Conservation (phyloP, 1,140 invertebrate genomes). For the Drosophila pachea region DNA sequence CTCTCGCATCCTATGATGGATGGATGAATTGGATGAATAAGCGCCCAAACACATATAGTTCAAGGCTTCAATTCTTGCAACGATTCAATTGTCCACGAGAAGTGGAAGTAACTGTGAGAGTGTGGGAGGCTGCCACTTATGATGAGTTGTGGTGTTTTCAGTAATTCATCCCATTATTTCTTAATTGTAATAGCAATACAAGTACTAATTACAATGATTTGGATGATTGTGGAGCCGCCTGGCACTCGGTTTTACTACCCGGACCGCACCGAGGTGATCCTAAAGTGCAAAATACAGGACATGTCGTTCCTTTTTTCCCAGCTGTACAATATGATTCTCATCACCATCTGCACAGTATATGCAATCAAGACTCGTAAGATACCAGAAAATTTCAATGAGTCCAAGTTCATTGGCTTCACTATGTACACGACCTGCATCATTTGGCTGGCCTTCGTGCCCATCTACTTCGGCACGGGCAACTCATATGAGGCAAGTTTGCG, state of each 20-base stretch:
- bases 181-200: conserved; percentile 81
- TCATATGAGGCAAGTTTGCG: conserved; percentile 77
- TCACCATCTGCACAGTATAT: conserved; percentile 89
- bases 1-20: no score
- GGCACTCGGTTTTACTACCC: conserved; percentile 83
- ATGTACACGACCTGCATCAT: conserved; percentile 95
- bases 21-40: no score
- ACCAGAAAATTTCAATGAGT: conserved; percentile 93
- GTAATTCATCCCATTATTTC: not conserved
- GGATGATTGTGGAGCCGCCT: conserved; percentile 86
- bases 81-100: no score
- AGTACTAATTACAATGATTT: conserved; percentile 84
- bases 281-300: conserved; percentile 86
- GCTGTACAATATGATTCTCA: conserved; percentile 88
- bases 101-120: no score
- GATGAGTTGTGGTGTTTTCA: not conserved
- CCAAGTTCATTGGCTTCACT: conserved; percentile 90
- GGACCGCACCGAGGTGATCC: conserved; percentile 80
- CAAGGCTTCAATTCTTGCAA: no score
- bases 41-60: no score
- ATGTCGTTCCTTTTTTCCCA: conserved; percentile 87
- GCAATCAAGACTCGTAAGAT: conserved; percentile 92
- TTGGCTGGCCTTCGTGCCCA: conserved; percentile 92
- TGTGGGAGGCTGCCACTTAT: no score
- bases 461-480: conserved; percentile 88